These are phyloP conservation scores for Sebastes hubbsi DNA, from an alignment of 2,797 vertebrate species.

Conservation along the genomic window DNA sequence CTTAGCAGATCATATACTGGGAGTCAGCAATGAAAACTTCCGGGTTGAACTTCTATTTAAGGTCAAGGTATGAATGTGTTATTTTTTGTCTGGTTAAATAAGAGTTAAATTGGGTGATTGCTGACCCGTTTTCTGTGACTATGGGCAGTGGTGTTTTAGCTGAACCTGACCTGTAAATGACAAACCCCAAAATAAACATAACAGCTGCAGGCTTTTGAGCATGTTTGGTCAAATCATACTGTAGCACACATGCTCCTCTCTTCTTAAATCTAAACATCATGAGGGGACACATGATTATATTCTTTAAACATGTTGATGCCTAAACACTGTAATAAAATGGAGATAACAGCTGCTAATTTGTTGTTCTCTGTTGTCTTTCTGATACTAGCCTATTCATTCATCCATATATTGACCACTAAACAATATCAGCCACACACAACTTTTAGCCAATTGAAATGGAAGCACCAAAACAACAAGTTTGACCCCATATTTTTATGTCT, in stretches of 20 bases:
- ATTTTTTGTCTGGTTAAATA: neutral
- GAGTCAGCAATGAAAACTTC: neutral
- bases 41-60: neutral
- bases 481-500: neutral
- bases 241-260: neutral
- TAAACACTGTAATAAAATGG: neutral
- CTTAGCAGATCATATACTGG: slow-evolving; percentile 9
- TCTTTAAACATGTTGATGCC: neutral
- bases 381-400: neutral
- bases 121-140: slow-evolving; percentile 63
- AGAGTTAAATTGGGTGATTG: slow-evolving; percentile 22
- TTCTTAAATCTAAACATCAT: neutral
- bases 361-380: slow-evolving; percentile 1
- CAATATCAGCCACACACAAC: slow-evolving; percentile 17
- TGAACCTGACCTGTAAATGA: slow-evolving; percentile 66
- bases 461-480: slow-evolving; percentile 9
- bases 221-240: slow-evolving; percentile 18
- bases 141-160: slow-evolving; percentile 54
- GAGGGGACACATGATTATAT: neutral
- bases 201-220: slow-evolving; percentile 49
- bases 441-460: slow-evolving; percentile 3
- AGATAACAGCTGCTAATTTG: neutral
- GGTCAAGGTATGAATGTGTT: slow-evolving; percentile 8
- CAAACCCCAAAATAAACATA: slow-evolving; percentile 63
- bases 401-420: neutral